Evolutionary conservation across 2,888 invertebrate species (phyloP).

Genomic region (Julus scandinavius): DNA sequence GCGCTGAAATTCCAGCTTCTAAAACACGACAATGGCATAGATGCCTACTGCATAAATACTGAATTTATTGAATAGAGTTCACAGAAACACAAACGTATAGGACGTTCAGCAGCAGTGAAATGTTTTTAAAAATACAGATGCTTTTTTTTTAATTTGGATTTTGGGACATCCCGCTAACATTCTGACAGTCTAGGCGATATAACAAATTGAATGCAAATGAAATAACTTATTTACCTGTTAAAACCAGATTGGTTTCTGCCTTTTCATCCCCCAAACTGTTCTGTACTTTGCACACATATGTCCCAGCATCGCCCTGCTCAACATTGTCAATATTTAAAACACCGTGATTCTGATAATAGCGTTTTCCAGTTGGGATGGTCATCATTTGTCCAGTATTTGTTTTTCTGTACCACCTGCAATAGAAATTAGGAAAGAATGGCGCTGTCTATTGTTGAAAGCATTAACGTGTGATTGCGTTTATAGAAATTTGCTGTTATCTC

Average conservation of each 20-base stretch:
- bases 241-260: conserved; percentile 55
- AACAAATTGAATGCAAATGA: conserved; percentile 1
- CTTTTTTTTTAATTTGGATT: no score
- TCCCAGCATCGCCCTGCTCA: conserved; percentile 48
- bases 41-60: neutral
- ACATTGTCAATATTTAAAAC: conserved; percentile 42
- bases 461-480: neutral
- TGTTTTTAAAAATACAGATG: no score
- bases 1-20: neutral
- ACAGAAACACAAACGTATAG: no score
- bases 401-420: conserved; percentile 51
- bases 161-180: no score
- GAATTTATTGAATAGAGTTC: no score
- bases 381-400: conserved; percentile 50
- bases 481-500: neutral
- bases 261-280: conserved; percentile 55
- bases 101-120: no score
- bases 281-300: conserved; percentile 53
- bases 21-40: neutral
- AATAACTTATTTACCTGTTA: conserved; percentile 49
- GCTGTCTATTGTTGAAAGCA: neutral
- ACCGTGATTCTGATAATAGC: conserved; percentile 52
- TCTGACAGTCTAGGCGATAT: neutral
- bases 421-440: neutral
- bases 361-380: conserved; percentile 37